Conservation (phyloP, 92 coral and sea anemone genomes). For the Ricordea florida region DNA sequence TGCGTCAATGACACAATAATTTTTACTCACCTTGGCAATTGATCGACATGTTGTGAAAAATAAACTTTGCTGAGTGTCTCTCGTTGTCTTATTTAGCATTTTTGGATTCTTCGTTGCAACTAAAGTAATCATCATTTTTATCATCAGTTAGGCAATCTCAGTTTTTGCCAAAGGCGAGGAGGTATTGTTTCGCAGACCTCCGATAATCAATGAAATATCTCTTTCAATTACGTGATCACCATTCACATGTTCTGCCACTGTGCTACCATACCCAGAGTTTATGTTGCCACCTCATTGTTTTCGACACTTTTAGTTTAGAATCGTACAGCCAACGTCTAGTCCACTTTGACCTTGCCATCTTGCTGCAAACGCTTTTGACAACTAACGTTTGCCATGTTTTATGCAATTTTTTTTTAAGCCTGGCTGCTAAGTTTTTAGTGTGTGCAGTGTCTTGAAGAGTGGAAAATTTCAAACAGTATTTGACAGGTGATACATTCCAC, state of each 20-base stretch:
- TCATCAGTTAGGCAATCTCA: background rate
- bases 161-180: slow-evolving; percentile 9
- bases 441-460: too few species aligned
- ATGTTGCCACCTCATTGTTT: slow-evolving; percentile 21
- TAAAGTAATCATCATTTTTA: background rate
- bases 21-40: slow-evolving; percentile 2
- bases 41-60: background rate
- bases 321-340: slow-evolving; percentile 16
- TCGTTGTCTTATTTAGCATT: background rate
- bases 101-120: background rate
- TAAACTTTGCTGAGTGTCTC: background rate
- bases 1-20: background rate
- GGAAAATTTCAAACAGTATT: too few species aligned
- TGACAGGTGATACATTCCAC: too few species aligned
- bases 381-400: too few species aligned
- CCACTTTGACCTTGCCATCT: slow-evolving; percentile 7
- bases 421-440: too few species aligned
- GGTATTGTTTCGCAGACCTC: slow-evolving; percentile 12
- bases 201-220: background rate
- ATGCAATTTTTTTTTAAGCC: too few species aligned
- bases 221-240: background rate
- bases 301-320: slow-evolving; percentile 1
- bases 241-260: background rate
- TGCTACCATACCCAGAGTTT: background rate
- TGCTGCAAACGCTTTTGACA: too few species aligned